These are phyloP conservation scores for Plebejus melissa DNA, from an alignment of 2,888 invertebrate genomes.

Conservation along the genomic window DNA sequence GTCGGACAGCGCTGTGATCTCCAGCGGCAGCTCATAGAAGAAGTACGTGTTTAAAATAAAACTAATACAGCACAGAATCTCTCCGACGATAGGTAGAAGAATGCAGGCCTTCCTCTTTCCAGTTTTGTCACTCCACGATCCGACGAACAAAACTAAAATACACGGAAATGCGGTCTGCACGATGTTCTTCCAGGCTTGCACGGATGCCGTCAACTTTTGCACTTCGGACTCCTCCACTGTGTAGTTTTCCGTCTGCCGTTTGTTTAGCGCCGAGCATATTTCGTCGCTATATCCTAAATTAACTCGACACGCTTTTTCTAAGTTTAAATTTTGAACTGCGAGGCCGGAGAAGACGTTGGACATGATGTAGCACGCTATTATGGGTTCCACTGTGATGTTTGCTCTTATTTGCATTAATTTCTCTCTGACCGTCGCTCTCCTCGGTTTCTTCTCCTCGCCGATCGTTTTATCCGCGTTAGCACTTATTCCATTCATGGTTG, in stretches of 20 bases:
- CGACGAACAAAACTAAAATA: slow-evolving; percentile 77
- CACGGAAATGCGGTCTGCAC: slow-evolving; percentile 78
- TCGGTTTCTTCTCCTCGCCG: slow-evolving; percentile 53
- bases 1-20: slow-evolving; percentile 76
- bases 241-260: slow-evolving; percentile 84
- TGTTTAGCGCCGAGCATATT: slow-evolving; percentile 86
- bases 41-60: slow-evolving; percentile 78
- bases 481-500: slow-evolving; percentile 68
- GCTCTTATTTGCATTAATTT: slow-evolving; percentile 75
- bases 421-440: slow-evolving; percentile 54
- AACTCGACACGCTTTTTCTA: slow-evolving; percentile 92
- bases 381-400: slow-evolving; percentile 84
- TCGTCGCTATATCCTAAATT: slow-evolving; percentile 86
- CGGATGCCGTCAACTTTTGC: slow-evolving; percentile 78
- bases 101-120: slow-evolving; percentile 80
- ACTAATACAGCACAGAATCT: slow-evolving; percentile 72
- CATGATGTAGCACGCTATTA: slow-evolving; percentile 83
- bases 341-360: slow-evolving; percentile 84
- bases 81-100: slow-evolving; percentile 77
- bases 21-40: slow-evolving; percentile 78
- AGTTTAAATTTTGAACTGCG: slow-evolving; percentile 89
- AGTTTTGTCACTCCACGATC: slow-evolving; percentile 82
- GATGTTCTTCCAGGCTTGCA: slow-evolving; percentile 79
- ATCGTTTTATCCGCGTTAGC: slow-evolving; percentile 55
- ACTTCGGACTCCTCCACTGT: slow-evolving; percentile 82